phyloP scores from a whole-genome alignment of 2,888 invertebrate species.

The Prionchulus punctatus region DNA sequence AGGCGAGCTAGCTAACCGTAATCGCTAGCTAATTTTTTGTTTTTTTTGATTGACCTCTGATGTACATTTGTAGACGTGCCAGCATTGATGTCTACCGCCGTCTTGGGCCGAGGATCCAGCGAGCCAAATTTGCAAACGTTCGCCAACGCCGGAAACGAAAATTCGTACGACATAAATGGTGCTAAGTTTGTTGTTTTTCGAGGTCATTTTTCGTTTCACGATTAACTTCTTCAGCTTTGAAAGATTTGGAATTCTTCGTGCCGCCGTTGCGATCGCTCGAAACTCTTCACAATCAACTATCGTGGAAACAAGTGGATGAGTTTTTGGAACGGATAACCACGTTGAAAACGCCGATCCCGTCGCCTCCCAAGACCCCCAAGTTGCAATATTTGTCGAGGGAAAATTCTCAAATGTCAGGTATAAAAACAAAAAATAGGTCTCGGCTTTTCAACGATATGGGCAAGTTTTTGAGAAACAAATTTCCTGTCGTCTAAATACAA shows the following conservation, averaged over 20 bases:
- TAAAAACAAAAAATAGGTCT: too few relatives aligned
- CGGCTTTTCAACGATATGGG: too few relatives aligned
- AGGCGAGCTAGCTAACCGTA: too few relatives aligned
- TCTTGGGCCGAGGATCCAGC: slow-evolving; percentile 33
- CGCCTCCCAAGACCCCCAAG: slow-evolving; percentile 40
- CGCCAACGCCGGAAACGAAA: too few relatives aligned
- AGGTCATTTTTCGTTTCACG: too few relatives aligned
- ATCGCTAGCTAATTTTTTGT: neutral
- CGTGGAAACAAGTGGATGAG: slow-evolving; percentile 67
- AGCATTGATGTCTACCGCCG: slow-evolving; percentile 31
- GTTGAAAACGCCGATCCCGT: slow-evolving; percentile 49
- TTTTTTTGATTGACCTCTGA: neutral
- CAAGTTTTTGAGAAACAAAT: too few relatives aligned
- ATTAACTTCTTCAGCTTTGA: neutral
- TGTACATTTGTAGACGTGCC: slow-evolving; percentile 14
- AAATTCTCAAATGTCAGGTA: slow-evolving; percentile 6
- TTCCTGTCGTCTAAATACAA: neutral
- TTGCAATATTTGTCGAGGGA: neutral
- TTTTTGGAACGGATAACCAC: slow-evolving; percentile 72
- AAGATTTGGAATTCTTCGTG: slow-evolving; percentile 61
- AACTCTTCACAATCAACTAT: slow-evolving; percentile 89
- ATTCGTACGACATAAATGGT: too few relatives aligned
- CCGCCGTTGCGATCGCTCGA: slow-evolving; percentile 90
- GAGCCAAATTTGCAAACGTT: slow-evolving; percentile 33
- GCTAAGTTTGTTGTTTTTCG: too few relatives aligned